Conservation (phyloP, 1,140 invertebrate species). For the Linepithema humile region DNA sequence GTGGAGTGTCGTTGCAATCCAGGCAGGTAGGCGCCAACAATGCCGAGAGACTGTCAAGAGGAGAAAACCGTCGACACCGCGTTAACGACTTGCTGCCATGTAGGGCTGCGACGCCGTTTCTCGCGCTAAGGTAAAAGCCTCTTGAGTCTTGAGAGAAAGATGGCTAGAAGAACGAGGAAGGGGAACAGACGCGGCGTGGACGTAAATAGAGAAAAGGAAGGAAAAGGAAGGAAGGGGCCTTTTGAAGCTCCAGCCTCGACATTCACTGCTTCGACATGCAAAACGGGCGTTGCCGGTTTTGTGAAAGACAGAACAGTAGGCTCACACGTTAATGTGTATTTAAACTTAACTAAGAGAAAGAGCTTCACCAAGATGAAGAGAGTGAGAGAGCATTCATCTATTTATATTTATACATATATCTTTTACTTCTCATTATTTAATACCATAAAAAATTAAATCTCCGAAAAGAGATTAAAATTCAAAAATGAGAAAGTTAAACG, state of each 20-base stretch:
- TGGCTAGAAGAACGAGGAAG: conserved; percentile 25
- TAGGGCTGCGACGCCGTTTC: conserved; percentile 70
- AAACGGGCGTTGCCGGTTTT: conserved; percentile 72
- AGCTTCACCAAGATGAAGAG: too few relatives aligned
- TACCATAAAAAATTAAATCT: too few relatives aligned
- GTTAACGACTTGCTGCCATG: conserved; percentile 75
- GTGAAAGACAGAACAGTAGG: conserved; percentile 74
- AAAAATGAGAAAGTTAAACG: background rate
- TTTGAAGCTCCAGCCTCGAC: conserved; percentile 49
- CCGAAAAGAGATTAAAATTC: background rate
- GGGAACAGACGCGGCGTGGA: background rate
- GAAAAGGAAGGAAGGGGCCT: conserved; percentile 50
- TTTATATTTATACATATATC: too few relatives aligned
- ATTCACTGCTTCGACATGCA: conserved; percentile 63
- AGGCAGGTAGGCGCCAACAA: conserved; percentile 75
- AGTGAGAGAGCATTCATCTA: too few relatives aligned
- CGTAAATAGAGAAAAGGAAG: conserved; percentile 40
- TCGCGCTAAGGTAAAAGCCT: conserved; percentile 68
- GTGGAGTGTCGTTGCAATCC: conserved; percentile 65
- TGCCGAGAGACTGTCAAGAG: conserved; percentile 69
- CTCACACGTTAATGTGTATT: conserved; percentile 12
- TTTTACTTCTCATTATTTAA: too few relatives aligned
- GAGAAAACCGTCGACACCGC: conserved; percentile 73
- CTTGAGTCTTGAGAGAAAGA: conserved; percentile 48
- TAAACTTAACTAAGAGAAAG: conserved; percentile 2